Evolutionary conservation across 2,113 vertebrate species (phyloP).

Genomic region (Camelus bactrianus): DNA sequence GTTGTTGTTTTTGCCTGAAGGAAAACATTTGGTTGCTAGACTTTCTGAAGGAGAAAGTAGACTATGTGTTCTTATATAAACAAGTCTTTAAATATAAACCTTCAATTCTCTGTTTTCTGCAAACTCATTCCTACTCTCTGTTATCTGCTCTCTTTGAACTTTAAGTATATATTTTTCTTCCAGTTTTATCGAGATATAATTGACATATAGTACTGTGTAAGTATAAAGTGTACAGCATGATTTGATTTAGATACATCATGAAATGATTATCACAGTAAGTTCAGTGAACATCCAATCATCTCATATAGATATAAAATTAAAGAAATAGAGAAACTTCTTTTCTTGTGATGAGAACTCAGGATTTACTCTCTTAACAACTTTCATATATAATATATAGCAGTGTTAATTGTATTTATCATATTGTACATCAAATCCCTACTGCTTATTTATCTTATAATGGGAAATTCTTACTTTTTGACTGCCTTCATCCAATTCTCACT

Average conservation of each 20-base stretch:
- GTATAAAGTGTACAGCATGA: too few species aligned
- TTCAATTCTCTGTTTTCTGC: constrained; percentile 30
- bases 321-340: not conserved
- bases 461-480: not conserved
- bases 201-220: not conserved
- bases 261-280: not conserved
- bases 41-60: constrained; percentile 53
- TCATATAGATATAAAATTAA: not conserved
- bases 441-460: not conserved
- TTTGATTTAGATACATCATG: not conserved
- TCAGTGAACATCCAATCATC: not conserved
- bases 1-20: constrained; percentile 35
- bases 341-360: not conserved
- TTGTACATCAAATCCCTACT: not conserved
- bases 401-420: not conserved
- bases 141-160: not conserved
- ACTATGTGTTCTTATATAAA: constrained; percentile 7
- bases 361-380: not conserved
- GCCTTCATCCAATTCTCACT: not conserved
- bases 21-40: not conserved
- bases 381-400: not conserved
- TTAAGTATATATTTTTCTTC: not conserved
- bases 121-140: not conserved
- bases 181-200: not conserved
- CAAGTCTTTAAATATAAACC: constrained; percentile 17